phyloP scores from a whole-genome alignment of 2,888 invertebrate species.

The Coenonympha glycerion region DNA sequence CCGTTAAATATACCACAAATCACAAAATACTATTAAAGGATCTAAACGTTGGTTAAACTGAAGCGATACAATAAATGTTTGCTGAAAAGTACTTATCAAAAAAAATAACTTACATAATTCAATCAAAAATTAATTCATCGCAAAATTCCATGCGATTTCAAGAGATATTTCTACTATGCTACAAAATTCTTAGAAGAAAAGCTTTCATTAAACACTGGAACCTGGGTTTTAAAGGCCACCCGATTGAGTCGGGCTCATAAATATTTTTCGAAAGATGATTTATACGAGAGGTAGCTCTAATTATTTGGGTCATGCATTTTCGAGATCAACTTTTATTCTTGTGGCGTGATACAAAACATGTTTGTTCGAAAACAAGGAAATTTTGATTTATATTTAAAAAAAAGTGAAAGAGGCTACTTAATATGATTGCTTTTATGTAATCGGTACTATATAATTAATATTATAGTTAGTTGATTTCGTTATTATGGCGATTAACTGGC shows the following conservation, averaged over 20 bases:
- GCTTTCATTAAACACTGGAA: slow-evolving; percentile 27
- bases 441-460: not conserved
- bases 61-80: too few species aligned
- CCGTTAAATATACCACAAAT: too few species aligned
- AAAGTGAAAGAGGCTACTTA: slow-evolving; percentile 5
- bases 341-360: slow-evolving; percentile 29
- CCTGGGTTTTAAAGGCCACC: slow-evolving; percentile 43
- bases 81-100: too few species aligned
- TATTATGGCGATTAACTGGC: too few species aligned
- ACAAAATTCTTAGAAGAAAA: too few species aligned
- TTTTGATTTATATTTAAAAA: slow-evolving; percentile 18
- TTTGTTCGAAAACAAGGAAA: slow-evolving; percentile 24
- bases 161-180: too few species aligned
- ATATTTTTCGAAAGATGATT: slow-evolving; percentile 64
- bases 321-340: slow-evolving; percentile 50
- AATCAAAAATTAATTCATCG: too few species aligned
- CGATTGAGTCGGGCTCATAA: slow-evolving; percentile 55
- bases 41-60: too few species aligned
- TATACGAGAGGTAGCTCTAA: slow-evolving; percentile 59
- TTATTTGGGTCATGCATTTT: slow-evolving; percentile 62
- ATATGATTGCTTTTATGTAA: not conserved
- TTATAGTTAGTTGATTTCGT: not conserved
- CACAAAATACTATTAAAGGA: too few species aligned
- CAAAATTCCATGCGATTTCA: too few species aligned
- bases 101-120: too few species aligned